Evolutionary conservation across 2,888 invertebrate species (phyloP).

Genomic region (Ophion ellenae): DNA sequence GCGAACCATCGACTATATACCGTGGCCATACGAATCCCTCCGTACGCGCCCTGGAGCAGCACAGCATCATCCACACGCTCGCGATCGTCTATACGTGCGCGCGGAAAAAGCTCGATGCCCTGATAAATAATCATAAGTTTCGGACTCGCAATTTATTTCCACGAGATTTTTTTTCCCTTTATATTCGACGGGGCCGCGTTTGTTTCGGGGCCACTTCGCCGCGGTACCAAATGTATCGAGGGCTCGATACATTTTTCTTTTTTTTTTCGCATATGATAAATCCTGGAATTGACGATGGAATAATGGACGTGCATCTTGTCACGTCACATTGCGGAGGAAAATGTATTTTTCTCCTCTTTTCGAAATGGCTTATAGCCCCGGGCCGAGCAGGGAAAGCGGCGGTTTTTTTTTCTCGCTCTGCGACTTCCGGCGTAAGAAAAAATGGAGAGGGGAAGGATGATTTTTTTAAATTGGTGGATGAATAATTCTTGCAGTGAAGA

Average conservation of each 20-base stretch:
- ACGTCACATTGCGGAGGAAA: background rate
- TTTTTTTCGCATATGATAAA: background rate
- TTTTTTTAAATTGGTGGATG: background rate
- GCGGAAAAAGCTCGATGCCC: conserved; percentile 70
- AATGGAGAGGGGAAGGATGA: background rate
- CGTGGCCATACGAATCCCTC: conserved; percentile 34
- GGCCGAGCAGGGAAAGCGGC: background rate
- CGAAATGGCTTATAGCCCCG: background rate
- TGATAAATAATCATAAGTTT: conserved; percentile 81
- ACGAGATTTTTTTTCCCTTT: conserved; percentile 21
- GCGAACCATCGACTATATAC: conserved; percentile 62
- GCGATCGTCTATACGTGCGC: background rate
- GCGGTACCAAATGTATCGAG: background rate
- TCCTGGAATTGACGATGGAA: conserved; percentile 9
- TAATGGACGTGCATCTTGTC: background rate
- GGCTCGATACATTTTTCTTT: background rate
- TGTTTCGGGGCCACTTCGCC: background rate
- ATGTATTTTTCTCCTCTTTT: background rate
- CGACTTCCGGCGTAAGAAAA: background rate
- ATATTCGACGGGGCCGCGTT: background rate
- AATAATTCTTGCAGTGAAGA: background rate
- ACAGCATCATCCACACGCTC: conserved; percentile 46
- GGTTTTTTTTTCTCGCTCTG: background rate
- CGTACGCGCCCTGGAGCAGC: conserved; percentile 41
- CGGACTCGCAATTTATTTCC: conserved; percentile 56